Percentiles rank a stretch among this genome's conserved stretches.
phyloP scores from a whole-genome alignment of 2,797 vertebrate genomes.

The Pterois miles region DNA sequence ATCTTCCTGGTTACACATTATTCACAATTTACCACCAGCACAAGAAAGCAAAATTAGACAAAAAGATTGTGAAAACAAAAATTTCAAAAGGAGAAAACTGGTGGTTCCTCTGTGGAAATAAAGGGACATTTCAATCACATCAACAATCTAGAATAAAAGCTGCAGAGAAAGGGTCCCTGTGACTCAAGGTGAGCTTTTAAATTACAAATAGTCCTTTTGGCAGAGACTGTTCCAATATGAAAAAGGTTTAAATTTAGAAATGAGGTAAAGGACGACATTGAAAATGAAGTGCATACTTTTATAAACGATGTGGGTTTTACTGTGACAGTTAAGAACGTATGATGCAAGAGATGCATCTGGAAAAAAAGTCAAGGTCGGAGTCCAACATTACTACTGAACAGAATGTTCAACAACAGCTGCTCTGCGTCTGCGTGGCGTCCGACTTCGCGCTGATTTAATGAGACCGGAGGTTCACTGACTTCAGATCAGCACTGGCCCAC shows the following conservation, averaged over 20 bases:
- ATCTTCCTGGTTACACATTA: background rate
- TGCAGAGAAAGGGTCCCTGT: background rate
- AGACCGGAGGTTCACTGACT: conserved; percentile 16
- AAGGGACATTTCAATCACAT: background rate
- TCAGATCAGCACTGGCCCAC: background rate
- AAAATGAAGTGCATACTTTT: background rate
- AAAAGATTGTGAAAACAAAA: background rate
- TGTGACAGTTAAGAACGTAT: background rate
- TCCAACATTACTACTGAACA: background rate
- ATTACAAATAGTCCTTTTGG: background rate
- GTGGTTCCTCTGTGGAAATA: background rate
- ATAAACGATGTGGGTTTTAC: background rate
- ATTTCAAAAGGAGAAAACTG: background rate
- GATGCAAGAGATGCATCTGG: background rate
- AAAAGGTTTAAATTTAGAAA: background rate
- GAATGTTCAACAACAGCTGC: background rate
- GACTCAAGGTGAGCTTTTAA: background rate
- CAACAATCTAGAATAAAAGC: background rate
- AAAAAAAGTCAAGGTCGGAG: background rate
- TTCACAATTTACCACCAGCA: background rate
- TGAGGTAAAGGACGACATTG: background rate
- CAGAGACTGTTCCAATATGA: background rate
- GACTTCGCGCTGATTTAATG: background rate
- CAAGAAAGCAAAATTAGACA: background rate
- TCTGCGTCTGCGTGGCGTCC: background rate